These are phyloP conservation scores for Thelaira solivaga DNA, from an alignment of 2,888 invertebrate species.

Conservation along the genomic window DNA sequence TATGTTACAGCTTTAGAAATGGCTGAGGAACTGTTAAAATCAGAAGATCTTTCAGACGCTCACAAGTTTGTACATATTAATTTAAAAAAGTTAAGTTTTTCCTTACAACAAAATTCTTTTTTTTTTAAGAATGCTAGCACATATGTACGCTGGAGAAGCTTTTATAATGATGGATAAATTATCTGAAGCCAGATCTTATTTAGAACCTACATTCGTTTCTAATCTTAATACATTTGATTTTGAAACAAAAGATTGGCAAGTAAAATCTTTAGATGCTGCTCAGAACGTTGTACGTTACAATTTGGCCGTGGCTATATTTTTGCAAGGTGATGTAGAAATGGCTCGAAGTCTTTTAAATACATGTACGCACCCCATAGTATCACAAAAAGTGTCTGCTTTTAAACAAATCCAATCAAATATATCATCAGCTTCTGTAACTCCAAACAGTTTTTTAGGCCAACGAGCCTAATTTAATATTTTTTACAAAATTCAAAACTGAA, in stretches of 20 bases:
- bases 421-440: background rate
- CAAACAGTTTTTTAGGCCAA: background rate
- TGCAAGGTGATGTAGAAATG: constrained; percentile 86
- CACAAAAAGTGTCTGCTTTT: constrained; percentile 49
- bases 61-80: constrained; percentile 79
- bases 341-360: constrained; percentile 73
- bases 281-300: constrained; percentile 87
- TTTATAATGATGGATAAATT: constrained; percentile 88
- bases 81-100: no score
- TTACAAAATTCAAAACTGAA: no score
- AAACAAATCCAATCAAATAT: constrained; percentile 40
- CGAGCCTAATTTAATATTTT: background rate
- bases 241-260: constrained; percentile 78
- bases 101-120: no score
- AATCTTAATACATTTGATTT: constrained; percentile 78
- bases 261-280: constrained; percentile 80
- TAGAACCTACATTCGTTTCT: constrained; percentile 86
- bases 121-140: constrained; percentile 85
- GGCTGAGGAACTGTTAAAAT: constrained; percentile 84
- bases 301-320: constrained; percentile 85
- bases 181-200: constrained; percentile 88
- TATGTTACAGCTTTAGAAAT: constrained; percentile 87
- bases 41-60: constrained; percentile 84
- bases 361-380: constrained; percentile 74
- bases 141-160: constrained; percentile 93